Percentiles rank a stretch among this genome's conserved stretches.
These are phyloP conservation scores for Tragelaphus imberbis DNA, from an alignment of 2,113 vertebrate species.

Conservation along the genomic window DNA sequence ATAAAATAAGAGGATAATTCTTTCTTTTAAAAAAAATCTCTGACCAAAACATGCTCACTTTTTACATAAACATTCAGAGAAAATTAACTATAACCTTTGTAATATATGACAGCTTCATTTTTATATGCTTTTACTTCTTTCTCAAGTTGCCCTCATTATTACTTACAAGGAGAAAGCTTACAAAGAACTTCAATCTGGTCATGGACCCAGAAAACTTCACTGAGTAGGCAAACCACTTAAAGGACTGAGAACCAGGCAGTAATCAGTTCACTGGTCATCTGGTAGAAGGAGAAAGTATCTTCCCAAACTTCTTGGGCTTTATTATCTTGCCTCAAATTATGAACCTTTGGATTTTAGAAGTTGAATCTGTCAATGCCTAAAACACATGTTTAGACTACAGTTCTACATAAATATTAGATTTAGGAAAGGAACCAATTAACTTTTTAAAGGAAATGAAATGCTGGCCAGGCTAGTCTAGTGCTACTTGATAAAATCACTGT, in stretches of 20 bases:
- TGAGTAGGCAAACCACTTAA: neutral
- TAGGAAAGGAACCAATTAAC: constrained; percentile 37
- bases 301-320: neutral
- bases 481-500: constrained; percentile 43
- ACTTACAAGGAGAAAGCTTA: neutral
- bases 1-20: neutral
- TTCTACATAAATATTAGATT: neutral
- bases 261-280: neutral
- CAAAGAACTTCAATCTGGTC: neutral
- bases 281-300: neutral
- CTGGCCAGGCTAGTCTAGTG: constrained; percentile 5
- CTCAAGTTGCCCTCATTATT: neutral
- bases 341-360: constrained; percentile 6
- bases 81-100: neutral
- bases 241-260: neutral
- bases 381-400: neutral
- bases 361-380: neutral
- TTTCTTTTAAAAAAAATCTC: neutral
- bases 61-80: neutral
- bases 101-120: neutral
- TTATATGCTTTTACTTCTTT: neutral
- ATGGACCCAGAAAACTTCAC: neutral
- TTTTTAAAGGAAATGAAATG: constrained; percentile 41
- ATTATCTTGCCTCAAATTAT: neutral
- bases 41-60: neutral